Conservation (phyloP, 2,888 invertebrate genomes). For the Phalangium opilio region DNA sequence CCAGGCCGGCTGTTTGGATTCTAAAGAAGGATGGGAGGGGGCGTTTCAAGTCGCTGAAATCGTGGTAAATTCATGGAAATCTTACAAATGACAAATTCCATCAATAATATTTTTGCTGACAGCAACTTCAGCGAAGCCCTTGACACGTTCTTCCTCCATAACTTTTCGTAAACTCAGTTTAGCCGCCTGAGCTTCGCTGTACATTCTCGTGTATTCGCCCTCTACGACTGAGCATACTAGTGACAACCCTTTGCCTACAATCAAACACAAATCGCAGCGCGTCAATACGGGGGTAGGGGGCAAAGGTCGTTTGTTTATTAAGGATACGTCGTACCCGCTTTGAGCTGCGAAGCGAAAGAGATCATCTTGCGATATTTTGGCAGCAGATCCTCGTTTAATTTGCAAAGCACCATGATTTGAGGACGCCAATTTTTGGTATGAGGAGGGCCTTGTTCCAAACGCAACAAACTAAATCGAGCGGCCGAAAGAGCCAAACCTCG, state of each 20-base stretch:
- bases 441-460: conserved; percentile 90
- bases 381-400: conserved; percentile 63
- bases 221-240: conserved; percentile 70
- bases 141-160: conserved; percentile 89
- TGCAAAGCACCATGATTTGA: conserved; percentile 66
- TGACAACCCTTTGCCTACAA: conserved; percentile 85
- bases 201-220: conserved; percentile 43
- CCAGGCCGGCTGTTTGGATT: conserved; percentile 89
- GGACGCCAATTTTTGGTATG: conserved; percentile 93
- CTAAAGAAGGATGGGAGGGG: conserved; percentile 38
- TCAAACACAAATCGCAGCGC: conserved; percentile 11
- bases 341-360: conserved; percentile 87
- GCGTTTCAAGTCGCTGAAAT: too few relatives aligned
- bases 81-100: conserved; percentile 63
- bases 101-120: conserved; percentile 69
- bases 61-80: too few relatives aligned
- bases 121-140: conserved; percentile 91
- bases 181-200: conserved; percentile 68
- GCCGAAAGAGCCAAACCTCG: conserved; percentile 93
- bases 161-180: conserved; percentile 62
- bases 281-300: too few relatives aligned
- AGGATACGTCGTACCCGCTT: conserved; percentile 34
- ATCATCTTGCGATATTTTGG: conserved; percentile 87
- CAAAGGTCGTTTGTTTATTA: too few relatives aligned
- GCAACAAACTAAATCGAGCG: conserved; percentile 81